phyloP scores from a whole-genome alignment of 2,888 invertebrate species.

The Acheta domesticus region DNA sequence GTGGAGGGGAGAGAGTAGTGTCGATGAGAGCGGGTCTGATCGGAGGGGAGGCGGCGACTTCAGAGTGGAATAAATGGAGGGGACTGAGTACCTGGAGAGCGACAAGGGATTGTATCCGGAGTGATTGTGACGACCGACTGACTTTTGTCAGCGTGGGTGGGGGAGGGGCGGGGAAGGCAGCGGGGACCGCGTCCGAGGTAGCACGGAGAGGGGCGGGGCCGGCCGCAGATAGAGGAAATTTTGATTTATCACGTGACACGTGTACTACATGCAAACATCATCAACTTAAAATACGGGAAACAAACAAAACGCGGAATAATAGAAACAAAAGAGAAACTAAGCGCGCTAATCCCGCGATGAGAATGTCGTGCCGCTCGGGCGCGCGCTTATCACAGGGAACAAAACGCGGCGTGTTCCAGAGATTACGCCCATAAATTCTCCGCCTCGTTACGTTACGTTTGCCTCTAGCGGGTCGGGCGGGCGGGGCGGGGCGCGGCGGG shows the following conservation, averaged over 20 bases:
- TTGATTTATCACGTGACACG: constrained; percentile 3
- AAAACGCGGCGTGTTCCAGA: constrained; percentile 18
- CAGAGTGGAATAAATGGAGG: too few relatives aligned
- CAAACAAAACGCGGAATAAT: constrained; percentile 18
- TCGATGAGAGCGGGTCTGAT: too few relatives aligned
- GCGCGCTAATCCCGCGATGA: constrained; percentile 9
- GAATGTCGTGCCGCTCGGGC: neutral
- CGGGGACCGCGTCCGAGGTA: neutral
- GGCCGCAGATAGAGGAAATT: neutral
- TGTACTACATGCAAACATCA: constrained; percentile 2
- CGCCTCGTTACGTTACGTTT: neutral
- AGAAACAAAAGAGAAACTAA: constrained; percentile 18
- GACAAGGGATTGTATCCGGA: too few relatives aligned
- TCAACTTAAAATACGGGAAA: constrained; percentile 18
- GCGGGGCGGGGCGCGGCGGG: neutral
- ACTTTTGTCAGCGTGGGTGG: too few relatives aligned
- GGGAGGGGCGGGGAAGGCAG: too few relatives aligned
- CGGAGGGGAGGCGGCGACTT: too few relatives aligned
- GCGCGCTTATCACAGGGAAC: constrained; percentile 3
- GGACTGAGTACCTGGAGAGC: too few relatives aligned
- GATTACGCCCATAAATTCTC: constrained; percentile 10
- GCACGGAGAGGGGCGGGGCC: neutral
- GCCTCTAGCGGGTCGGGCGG: too few relatives aligned
- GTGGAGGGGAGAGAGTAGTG: too few relatives aligned
- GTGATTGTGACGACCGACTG: too few relatives aligned